Evolutionary conservation across 2,797 vertebrate genomes (phyloP).

Genomic region (Taenioides sp.): DNA sequence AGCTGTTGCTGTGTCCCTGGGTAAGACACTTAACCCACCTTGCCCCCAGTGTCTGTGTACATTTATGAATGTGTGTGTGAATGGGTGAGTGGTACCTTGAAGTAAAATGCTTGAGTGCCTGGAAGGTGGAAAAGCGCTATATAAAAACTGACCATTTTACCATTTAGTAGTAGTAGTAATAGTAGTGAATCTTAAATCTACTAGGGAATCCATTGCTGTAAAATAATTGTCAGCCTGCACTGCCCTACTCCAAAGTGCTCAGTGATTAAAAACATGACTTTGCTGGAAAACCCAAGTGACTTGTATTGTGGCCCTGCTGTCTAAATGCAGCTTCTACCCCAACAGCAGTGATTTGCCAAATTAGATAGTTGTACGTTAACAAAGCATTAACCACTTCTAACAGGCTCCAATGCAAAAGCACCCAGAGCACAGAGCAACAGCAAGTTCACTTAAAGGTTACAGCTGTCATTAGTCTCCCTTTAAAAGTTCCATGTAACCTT

Average conservation of each 20-base stretch:
- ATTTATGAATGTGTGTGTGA: no score
- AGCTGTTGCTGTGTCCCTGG: no score
- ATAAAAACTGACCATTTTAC: no score
- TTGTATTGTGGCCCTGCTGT: constrained; percentile 1
- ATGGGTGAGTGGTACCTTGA: no score
- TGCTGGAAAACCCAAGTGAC: constrained; percentile 7
- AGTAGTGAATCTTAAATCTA: constrained; percentile 31
- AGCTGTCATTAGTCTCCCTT: neutral
- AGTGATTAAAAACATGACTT: neutral
- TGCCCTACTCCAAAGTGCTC: neutral
- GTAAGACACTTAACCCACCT: no score
- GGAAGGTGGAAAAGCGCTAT: no score
- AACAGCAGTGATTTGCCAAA: constrained; percentile 5
- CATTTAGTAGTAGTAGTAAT: constrained; percentile 46
- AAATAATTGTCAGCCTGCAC: neutral
- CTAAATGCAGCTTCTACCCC: neutral
- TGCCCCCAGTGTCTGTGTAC: no score
- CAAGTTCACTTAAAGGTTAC: constrained; percentile 16
- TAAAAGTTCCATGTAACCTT: constrained; percentile 7
- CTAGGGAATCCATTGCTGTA: neutral
- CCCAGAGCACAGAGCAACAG: neutral
- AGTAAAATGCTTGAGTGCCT: no score
- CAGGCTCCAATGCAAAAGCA: neutral
- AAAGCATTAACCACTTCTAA: constrained; percentile 4
- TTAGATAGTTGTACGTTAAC: constrained; percentile 15